Percentiles rank a stretch among this genome's conserved stretches.
These are phyloP conservation scores for Volucella bombylans DNA, from an alignment of 2,888 invertebrate species.

Conservation along the genomic window DNA sequence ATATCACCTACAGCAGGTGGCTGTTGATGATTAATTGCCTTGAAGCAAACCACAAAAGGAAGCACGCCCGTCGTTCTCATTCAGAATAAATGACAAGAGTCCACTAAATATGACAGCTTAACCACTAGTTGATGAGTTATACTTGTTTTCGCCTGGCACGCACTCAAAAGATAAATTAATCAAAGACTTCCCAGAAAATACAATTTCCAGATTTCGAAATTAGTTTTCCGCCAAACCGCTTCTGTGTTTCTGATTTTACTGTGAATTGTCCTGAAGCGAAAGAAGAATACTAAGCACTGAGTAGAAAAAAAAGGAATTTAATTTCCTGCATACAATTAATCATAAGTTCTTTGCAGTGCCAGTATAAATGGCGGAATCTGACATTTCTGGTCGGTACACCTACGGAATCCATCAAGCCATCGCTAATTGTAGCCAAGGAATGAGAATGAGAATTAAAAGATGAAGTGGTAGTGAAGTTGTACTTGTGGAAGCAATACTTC, in stretches of 20 bases:
- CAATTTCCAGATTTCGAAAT: conserved; percentile 41
- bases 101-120: no score
- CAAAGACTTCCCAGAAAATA: conserved; percentile 17
- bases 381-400: conserved; percentile 34
- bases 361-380: conserved; percentile 9
- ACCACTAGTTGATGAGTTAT: no score
- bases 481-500: no score
- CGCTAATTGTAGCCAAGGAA: conserved; percentile 14
- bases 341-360: conserved; percentile 29
- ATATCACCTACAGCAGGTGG: no score
- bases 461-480: not conserved
- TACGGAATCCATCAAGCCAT: conserved; percentile 23
- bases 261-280: no score
- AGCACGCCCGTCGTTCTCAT: no score
- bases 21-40: no score
- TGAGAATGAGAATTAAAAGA: conserved; percentile 27
- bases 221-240: conserved; percentile 28
- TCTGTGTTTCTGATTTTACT: not conserved
- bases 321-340: conserved; percentile 53
- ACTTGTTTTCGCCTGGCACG: not conserved
- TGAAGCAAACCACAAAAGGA: no score
- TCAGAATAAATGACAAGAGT: no score
- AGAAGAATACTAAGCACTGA: no score
- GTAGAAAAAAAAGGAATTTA: conserved; percentile 1
- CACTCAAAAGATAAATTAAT: conserved; percentile 15